Percentiles rank a stretch among this genome's conserved stretches.
These are phyloP conservation scores for Neodiprion lecontei DNA, from an alignment of 1,140 invertebrate species.

Conservation along the genomic window DNA sequence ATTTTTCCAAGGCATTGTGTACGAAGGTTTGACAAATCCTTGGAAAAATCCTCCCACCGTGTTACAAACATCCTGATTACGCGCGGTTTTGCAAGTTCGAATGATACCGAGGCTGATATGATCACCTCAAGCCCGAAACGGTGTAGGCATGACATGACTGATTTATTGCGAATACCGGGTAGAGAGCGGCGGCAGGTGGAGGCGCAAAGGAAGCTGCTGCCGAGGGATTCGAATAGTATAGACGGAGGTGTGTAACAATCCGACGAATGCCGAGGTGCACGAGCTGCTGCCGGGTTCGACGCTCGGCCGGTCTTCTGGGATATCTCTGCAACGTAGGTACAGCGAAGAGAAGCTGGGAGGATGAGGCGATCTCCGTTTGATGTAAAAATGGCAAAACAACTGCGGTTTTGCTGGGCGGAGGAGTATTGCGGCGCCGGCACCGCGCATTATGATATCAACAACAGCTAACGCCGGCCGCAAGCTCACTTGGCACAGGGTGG, in stretches of 20 bases:
- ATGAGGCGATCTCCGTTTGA: constrained; percentile 18
- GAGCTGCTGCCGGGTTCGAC: constrained; percentile 44
- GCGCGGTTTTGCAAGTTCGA: too few species aligned
- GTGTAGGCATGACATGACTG: background rate
- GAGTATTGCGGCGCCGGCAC: background rate
- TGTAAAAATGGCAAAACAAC: constrained; percentile 45
- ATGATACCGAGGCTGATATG: too few species aligned
- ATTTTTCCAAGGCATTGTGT: too few species aligned
- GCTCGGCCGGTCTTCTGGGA: constrained; percentile 30
- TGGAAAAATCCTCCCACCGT: too few species aligned
- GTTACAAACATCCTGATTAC: too few species aligned
- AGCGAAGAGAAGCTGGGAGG: background rate
- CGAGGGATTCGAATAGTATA: background rate
- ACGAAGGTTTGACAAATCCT: too few species aligned
- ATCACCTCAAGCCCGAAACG: background rate
- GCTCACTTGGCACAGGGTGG: too few species aligned
- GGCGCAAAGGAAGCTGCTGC: background rate
- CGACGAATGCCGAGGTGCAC: constrained; percentile 37
- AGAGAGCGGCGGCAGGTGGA: too few species aligned
- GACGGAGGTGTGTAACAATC: constrained; percentile 46
- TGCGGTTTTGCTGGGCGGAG: constrained; percentile 36
- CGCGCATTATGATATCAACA: too few species aligned
- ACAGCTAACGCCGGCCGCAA: too few species aligned
- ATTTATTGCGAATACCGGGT: too few species aligned
- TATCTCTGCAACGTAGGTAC: constrained; percentile 10